Evolutionary conservation across 2,888 invertebrate species (phyloP).

Genomic region (Drosophila subsilvestris): DNA sequence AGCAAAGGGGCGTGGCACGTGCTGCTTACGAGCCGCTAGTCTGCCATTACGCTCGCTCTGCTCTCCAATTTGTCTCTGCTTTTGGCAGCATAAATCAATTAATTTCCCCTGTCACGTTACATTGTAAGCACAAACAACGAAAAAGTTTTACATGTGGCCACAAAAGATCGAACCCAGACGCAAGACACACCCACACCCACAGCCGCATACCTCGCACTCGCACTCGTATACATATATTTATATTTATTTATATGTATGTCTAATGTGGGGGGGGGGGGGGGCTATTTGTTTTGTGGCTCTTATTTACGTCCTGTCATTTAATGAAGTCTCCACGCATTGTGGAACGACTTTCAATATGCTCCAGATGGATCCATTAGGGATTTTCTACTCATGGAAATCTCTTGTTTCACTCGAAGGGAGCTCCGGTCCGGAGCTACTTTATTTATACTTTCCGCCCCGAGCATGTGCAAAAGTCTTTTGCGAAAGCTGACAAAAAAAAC

Average conservation of each 20-base stretch:
- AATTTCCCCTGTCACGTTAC: slow-evolving; percentile 70
- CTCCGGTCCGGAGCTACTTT: slow-evolving; percentile 10
- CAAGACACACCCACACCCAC: slow-evolving; percentile 13
- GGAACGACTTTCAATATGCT: slow-evolving; percentile 43
- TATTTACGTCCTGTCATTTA: slow-evolving; percentile 71
- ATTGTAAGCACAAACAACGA: slow-evolving; percentile 62
- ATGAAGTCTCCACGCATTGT: slow-evolving; percentile 62
- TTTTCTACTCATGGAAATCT: slow-evolving; percentile 43
- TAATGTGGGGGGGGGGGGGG: slow-evolving; percentile 35
- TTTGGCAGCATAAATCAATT: slow-evolving; percentile 69
- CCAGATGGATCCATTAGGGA: slow-evolving; percentile 26
- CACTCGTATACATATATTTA: slow-evolving; percentile 6
- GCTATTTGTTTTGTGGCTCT: slow-evolving; percentile 44
- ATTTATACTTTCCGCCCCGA: slow-evolving; percentile 10
- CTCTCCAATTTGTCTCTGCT: slow-evolving; percentile 13
- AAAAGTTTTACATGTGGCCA: slow-evolving; percentile 37
- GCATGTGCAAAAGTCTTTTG: slow-evolving; percentile 14
- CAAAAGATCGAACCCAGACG: slow-evolving; percentile 29
- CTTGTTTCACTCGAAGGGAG: slow-evolving; percentile 14
- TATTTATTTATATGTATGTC: slow-evolving; percentile 31
- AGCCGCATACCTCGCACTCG: too few relatives aligned
- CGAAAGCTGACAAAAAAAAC: slow-evolving; percentile 35
- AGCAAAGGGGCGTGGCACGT: slow-evolving; percentile 41
- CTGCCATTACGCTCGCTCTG: slow-evolving; percentile 9
- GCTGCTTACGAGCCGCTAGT: slow-evolving; percentile 18